Evolutionary conservation across 2,797 vertebrate species (phyloP).

Genomic region (Poecilia gillii): DNA sequence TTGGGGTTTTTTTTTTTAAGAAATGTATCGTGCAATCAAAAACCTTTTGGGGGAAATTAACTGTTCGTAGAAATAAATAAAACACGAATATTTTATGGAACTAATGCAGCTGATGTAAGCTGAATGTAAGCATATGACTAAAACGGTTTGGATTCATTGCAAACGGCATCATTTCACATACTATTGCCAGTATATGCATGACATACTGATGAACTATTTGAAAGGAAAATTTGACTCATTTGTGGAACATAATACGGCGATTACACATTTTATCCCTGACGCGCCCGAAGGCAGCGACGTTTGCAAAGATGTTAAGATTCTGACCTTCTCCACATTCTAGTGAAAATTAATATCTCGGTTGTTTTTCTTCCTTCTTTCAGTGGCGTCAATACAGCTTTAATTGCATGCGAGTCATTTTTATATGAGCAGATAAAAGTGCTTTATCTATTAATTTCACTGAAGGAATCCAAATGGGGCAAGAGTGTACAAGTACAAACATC

Average conservation of each 20-base stretch:
- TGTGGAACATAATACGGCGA: not conserved
- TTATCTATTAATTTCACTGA: conserved; percentile 68
- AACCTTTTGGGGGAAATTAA: too few relatives aligned
- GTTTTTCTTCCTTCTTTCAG: not conserved
- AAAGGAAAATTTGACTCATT: not conserved
- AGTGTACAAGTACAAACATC: conserved; percentile 43
- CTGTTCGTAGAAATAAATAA: not conserved
- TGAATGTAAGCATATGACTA: too few relatives aligned
- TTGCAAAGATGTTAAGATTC: not conserved
- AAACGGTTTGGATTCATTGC: not conserved
- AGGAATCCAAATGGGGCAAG: conserved; percentile 21
- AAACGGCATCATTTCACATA: not conserved
- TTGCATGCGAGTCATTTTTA: conserved; percentile 26
- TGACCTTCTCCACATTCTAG: conserved; percentile 10
- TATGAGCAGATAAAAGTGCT: not conserved
- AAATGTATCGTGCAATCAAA: too few relatives aligned
- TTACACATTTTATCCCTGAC: not conserved
- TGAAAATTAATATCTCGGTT: conserved; percentile 37
- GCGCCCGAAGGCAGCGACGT: not conserved
- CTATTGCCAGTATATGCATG: not conserved
- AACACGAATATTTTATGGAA: not conserved
- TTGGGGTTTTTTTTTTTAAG: too few relatives aligned
- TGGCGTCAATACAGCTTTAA: not conserved
- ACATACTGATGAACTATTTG: not conserved
- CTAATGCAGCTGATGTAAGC: not conserved